phyloP scores from a whole-genome alignment of 1,140 invertebrate genomes.

The Ladona fulva region DNA sequence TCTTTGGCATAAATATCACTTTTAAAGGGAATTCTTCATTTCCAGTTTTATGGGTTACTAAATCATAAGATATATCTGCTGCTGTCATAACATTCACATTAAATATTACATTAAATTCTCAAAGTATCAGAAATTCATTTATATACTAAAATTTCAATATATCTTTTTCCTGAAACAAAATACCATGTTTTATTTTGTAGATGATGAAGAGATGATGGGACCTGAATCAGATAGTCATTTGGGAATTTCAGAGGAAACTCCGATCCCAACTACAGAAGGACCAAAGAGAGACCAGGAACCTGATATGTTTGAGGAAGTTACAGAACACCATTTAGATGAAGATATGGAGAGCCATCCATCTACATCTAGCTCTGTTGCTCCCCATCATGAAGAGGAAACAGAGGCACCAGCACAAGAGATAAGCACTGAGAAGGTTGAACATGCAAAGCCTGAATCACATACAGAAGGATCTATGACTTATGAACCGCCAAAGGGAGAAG shows the following conservation, averaged over 20 bases:
- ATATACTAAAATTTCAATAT: no score
- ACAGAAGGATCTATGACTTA: background rate
- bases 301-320: background rate
- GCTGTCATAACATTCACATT: no score
- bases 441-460: slow-evolving; percentile 15
- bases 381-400: slow-evolving; percentile 18
- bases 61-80: no score
- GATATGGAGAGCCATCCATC: background rate
- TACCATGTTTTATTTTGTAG: slow-evolving; percentile 12
- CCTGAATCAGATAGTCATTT: background rate
- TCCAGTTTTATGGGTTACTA: no score
- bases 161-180: no score
- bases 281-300: background rate
- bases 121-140: no score
- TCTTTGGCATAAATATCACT: no score
- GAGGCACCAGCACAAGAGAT: slow-evolving; percentile 16
- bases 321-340: background rate
- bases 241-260: background rate
- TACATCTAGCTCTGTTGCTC: slow-evolving; percentile 18
- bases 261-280: background rate
- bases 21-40: no score
- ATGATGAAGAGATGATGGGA: slow-evolving; percentile 4
- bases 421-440: slow-evolving; percentile 15
- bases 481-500: background rate
- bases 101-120: no score